Base-by-base conservation (phyloP, 2,888 invertebrate genomes). In the Endotricha flammealis region DNA sequence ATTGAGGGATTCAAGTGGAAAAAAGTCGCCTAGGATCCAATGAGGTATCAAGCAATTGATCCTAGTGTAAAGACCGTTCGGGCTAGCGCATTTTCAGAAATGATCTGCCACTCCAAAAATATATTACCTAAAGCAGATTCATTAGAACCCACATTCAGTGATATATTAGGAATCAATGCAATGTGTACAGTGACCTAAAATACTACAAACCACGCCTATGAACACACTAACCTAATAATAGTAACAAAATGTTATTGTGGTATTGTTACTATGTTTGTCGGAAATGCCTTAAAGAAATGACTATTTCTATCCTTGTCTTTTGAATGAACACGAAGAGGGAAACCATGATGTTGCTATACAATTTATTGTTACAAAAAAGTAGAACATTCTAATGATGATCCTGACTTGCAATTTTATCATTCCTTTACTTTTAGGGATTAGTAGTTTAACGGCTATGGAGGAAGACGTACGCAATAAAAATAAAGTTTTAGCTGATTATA, bases 131-230 rank as follows among this genome's bases (percentile, higher is more conserved):
- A n/a, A n/a, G n/a, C n/a, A n/a, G n/a, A n/a, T n/a, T n/a, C n/a
- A n/a, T n/a, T n/a, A n/a, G n/a, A n/a, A n/a, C n/a, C n/a, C n/a
- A n/a, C n/a, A n/a, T n/a, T n/a, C n/a, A n/a, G 10, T 10, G 3
- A 1, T 10, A 24, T 8, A 10, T 12, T 12, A 27, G 8, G 5
- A 27, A 12, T 27, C 11, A 27, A 27, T n/a, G n/a, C 7, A n/a
- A 28, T 8, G 9, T 2, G 12, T 8, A 20, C 22, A 64, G 53
- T 74, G 69, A 73, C 75, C 75, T 67, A 73, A 50, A 64, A 46
- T 29, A 32, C 38, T 46, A 50, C 46, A 53, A 41, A 32, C n/a
- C 44, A 41, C 30, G 36, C 53, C 42, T 50, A 57, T 59, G n/a
- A n/a, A n/a, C n/a, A n/a, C n/a, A n/a, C n/a, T n/a, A n/a, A n/a